Conservation (phyloP, 2,888 invertebrate species). For the Slavum lentiscoides region DNA sequence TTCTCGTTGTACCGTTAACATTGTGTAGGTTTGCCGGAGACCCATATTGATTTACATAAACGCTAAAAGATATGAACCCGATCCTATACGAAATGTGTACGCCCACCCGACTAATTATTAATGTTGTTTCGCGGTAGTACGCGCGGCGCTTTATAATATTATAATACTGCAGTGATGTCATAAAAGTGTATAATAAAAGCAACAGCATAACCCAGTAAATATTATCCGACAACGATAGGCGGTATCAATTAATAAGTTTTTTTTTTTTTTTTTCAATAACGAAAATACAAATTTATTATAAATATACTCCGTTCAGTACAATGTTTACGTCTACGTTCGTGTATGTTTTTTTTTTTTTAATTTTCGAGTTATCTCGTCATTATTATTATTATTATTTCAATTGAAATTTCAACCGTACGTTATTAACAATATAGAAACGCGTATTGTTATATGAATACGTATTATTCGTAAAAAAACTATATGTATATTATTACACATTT, state of each 20-base stretch:
- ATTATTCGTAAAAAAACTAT: too few relatives aligned
- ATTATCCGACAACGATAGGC: not conserved
- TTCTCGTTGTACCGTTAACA: constrained; percentile 40
- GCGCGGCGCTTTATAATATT: not conserved
- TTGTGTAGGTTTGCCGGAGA: constrained; percentile 36
- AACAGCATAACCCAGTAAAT: too few relatives aligned
- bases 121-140: constrained; percentile 28
- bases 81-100: constrained; percentile 35
- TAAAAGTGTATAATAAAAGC: constrained; percentile 2
- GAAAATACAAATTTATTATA: not conserved
- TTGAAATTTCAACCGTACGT: too few relatives aligned
- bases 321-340: too few relatives aligned
- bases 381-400: too few relatives aligned
- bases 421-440: too few relatives aligned
- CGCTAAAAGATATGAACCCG: constrained; percentile 38
- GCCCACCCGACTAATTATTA: constrained; percentile 40
- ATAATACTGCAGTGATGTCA: not conserved
- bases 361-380: too few relatives aligned
- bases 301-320: too few relatives aligned
- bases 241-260: too few relatives aligned
- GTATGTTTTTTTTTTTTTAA: too few relatives aligned
- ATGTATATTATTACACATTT: too few relatives aligned
- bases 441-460: too few relatives aligned
- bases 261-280: not conserved
- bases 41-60: constrained; percentile 47